phyloP scores from a whole-genome alignment of 2,797 vertebrate species.

The Percopsis omiscomaycus region DNA sequence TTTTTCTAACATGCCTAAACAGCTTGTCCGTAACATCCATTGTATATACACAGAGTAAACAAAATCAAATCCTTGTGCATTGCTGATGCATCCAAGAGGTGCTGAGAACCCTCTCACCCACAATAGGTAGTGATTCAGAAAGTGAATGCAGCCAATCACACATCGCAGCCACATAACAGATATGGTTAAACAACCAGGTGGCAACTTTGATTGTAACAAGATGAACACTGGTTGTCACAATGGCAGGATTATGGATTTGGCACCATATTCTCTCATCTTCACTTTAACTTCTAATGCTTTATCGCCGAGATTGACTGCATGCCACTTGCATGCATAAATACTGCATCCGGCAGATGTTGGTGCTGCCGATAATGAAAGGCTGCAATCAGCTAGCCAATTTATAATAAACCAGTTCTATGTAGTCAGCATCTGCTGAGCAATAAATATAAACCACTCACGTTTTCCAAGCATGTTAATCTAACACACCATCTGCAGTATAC shows the following conservation, averaged over 20 bases:
- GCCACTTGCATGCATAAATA: conserved; percentile 55
- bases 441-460: conserved; percentile 75
- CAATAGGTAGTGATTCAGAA: too few relatives aligned
- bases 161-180: too few relatives aligned
- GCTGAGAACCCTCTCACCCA: too few relatives aligned
- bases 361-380: conserved; percentile 70
- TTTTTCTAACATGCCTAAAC: too few relatives aligned
- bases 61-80: too few relatives aligned
- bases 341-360: conserved; percentile 70
- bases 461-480: conserved; percentile 68
- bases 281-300: conserved; percentile 56
- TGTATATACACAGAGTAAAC: too few relatives aligned
- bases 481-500: conserved; percentile 66
- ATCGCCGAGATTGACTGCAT: conserved; percentile 49
- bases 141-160: too few relatives aligned
- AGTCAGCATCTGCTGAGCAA: conserved; percentile 75
- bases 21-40: too few relatives aligned
- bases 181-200: too few relatives aligned
- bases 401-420: conserved; percentile 69
- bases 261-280: conserved; percentile 9
- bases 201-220: too few relatives aligned
- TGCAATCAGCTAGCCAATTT: conserved; percentile 72
- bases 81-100: too few relatives aligned
- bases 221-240: too few relatives aligned
- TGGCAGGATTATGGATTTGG: conserved; percentile 29